Conservation (phyloP, 2,888 invertebrate species). For the Patella caerulea region DNA sequence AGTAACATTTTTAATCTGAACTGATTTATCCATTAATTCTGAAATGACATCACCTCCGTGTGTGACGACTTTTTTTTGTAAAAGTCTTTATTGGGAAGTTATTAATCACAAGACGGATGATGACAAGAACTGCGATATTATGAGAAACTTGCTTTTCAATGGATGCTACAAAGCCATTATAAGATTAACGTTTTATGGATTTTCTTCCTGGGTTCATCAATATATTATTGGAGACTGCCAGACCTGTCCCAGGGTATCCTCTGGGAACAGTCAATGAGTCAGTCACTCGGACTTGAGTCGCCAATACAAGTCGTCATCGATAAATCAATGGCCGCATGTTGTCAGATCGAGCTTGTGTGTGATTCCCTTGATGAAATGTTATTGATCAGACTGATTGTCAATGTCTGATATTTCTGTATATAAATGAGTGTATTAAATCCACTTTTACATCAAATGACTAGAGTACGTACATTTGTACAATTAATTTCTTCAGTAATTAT, state of each 20-base stretch:
- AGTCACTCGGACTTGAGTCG: not conserved
- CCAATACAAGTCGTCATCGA: conserved; percentile 28
- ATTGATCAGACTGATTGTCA: not conserved
- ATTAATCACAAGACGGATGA: too few relatives aligned
- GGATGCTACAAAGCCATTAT: not conserved
- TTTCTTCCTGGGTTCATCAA: conserved; percentile 3
- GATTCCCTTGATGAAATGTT: not conserved
- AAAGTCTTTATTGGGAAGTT: too few relatives aligned
- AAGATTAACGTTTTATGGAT: not conserved
- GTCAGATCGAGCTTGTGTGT: not conserved
- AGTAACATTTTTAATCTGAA: too few relatives aligned
- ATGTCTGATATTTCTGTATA: not conserved
- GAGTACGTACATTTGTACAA: too few relatives aligned
- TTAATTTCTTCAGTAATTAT: too few relatives aligned
- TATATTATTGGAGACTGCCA: conserved; percentile 5
- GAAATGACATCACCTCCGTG: too few relatives aligned
- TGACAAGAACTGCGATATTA: too few relatives aligned
- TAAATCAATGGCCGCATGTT: conserved; percentile 33
- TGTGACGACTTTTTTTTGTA: too few relatives aligned
- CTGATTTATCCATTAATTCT: too few relatives aligned
- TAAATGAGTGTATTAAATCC: conserved; percentile 5
- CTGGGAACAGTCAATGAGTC: not conserved
- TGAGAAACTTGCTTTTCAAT: too few relatives aligned
- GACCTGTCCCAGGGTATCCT: not conserved
- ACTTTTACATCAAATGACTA: too few relatives aligned